Evolutionary conservation across 2,888 invertebrate genomes (phyloP).

Genomic region (Clunio marinus): DNA sequence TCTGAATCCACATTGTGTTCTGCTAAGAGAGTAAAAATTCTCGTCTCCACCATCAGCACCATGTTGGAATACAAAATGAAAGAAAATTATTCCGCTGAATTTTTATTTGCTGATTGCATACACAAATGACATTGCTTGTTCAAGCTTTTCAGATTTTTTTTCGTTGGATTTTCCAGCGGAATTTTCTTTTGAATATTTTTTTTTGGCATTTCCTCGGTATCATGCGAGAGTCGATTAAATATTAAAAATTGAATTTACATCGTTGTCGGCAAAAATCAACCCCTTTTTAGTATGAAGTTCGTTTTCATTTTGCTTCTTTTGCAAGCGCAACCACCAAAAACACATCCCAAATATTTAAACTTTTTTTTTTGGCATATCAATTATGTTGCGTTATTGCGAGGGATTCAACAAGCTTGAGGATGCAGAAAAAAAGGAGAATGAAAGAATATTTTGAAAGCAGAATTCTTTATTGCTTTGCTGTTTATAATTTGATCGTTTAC

Average conservation of each 20-base stretch:
- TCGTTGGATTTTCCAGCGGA: neutral
- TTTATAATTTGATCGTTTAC: constrained; percentile 25
- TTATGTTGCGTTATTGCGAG: neutral
- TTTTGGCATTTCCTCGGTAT: neutral
- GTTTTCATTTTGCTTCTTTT: neutral
- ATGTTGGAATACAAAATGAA: neutral
- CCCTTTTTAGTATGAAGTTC: constrained; percentile 12
- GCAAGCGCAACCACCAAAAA: neutral
- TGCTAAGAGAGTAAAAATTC: too few relatives aligned
- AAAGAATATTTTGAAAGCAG: neutral
- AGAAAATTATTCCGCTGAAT: neutral
- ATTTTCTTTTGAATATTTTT: constrained; percentile 9
- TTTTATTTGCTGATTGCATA: neutral
- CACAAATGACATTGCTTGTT: constrained; percentile 8
- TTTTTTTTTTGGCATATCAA: constrained; percentile 31
- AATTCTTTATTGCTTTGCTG: neutral
- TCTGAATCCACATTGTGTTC: too few relatives aligned
- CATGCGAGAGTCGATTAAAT: constrained; percentile 1
- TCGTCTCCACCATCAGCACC: too few relatives aligned
- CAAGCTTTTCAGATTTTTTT: too few relatives aligned
- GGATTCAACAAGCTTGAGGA: neutral
- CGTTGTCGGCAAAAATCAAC: neutral
- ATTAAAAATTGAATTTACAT: constrained; percentile 12
- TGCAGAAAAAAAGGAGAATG: neutral
- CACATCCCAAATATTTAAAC: constrained; percentile 25